Percentiles rank a stretch among this genome's conserved stretches.
These are phyloP conservation scores for Gortyna flavago DNA, from an alignment of 2,888 invertebrate genomes.

Conservation along the genomic window DNA sequence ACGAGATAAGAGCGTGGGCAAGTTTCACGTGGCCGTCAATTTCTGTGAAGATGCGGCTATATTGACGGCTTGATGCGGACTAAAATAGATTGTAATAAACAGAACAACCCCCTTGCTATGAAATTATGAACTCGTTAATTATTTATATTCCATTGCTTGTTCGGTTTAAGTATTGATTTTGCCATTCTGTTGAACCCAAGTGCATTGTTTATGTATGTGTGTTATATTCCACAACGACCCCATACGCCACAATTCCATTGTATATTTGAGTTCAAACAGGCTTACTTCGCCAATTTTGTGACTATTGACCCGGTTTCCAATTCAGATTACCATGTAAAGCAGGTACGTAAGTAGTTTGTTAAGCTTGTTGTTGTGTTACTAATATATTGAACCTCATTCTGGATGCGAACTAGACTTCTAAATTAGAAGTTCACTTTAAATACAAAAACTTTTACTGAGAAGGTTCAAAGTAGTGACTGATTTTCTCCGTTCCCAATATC, in stretches of 20 bases:
- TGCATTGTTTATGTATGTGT: slow-evolving; percentile 66
- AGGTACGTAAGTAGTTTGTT: slow-evolving; percentile 55
- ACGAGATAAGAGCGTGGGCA: slow-evolving; percentile 12
- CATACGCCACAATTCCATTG: slow-evolving; percentile 59
- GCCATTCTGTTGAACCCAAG: slow-evolving; percentile 67
- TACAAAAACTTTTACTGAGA: slow-evolving; percentile 21
- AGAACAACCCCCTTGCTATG: slow-evolving; percentile 53
- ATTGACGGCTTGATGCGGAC: slow-evolving; percentile 46
- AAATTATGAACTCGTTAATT: slow-evolving; percentile 70
- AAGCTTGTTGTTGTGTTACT: slow-evolving; percentile 38
- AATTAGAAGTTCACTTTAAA: slow-evolving; percentile 23
- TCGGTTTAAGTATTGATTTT: slow-evolving; percentile 79
- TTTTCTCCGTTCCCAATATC: slow-evolving; percentile 40
- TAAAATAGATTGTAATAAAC: slow-evolving; percentile 52
- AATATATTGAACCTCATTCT: slow-evolving; percentile 4
- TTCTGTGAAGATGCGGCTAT: slow-evolving; percentile 35
- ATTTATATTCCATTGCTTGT: slow-evolving; percentile 72
- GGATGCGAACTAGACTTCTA: not conserved
- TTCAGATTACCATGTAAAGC: slow-evolving; percentile 59
- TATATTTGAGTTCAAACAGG: slow-evolving; percentile 62
- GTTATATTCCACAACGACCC: slow-evolving; percentile 57
- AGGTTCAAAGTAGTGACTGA: slow-evolving; percentile 17
- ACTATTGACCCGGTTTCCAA: slow-evolving; percentile 65
- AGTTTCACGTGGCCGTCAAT: slow-evolving; percentile 16
- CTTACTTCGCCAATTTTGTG: slow-evolving; percentile 64